A percentile compares a stretch with the other conserved stretches of the same genome.
Evolutionary conservation across 2,888 invertebrate species (phyloP).

Genomic region (Cheilosia vulpina): DNA sequence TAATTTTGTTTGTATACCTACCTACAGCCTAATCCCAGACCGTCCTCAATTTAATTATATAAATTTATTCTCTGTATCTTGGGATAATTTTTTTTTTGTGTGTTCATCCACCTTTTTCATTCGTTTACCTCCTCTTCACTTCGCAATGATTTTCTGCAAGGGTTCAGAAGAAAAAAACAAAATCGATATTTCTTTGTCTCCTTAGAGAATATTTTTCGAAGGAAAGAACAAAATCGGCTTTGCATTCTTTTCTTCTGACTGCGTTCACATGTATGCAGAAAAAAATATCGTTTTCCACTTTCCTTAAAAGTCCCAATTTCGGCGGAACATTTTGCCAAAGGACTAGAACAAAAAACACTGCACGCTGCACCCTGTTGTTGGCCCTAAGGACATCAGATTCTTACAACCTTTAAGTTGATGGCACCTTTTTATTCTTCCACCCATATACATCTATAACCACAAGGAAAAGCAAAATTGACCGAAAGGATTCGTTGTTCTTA

Average conservation of each 20-base stretch:
- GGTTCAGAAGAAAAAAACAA: no score
- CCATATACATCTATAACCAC: neutral
- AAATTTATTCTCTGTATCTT: constrained; percentile 49
- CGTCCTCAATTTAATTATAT: constrained; percentile 57
- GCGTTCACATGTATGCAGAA: constrained; percentile 42
- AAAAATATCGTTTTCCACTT: neutral
- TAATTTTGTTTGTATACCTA: constrained; percentile 13
- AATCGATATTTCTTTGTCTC: constrained; percentile 30
- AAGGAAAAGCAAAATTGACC: neutral
- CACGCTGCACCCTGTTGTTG: constrained; percentile 27
- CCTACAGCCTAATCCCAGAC: constrained; percentile 29
- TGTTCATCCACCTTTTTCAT: neutral
- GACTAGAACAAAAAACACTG: neutral
- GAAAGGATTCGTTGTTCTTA: neutral
- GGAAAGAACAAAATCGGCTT: constrained; percentile 17
- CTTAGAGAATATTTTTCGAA: constrained; percentile 20
- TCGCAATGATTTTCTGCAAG: neutral
- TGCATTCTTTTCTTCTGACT: constrained; percentile 42
- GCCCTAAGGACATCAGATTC: constrained; percentile 35
- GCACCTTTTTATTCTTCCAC: neutral
- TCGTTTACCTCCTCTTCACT: neutral
- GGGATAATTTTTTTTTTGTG: constrained; percentile 7
- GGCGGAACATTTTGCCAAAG: neutral
- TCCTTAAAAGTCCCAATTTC: constrained; percentile 18
- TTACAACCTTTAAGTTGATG: constrained; percentile 4